Conservation (phyloP, 2,888 invertebrate species). For the Brachycybe producta region DNA sequence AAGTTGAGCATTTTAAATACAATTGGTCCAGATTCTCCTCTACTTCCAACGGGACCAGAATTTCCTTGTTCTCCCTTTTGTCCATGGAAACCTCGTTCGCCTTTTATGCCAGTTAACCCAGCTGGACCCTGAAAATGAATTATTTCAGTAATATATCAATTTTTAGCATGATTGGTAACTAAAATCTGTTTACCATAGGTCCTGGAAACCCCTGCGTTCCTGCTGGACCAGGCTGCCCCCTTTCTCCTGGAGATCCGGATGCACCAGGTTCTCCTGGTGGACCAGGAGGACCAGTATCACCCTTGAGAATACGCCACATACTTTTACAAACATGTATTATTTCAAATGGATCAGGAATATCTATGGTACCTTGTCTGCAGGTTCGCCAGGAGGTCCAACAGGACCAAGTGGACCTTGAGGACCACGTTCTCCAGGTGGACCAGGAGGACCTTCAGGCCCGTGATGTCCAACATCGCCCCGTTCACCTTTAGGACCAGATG, state of each 20-base stretch:
- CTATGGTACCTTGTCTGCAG: slow-evolving; percentile 47
- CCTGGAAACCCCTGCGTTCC: slow-evolving; percentile 49
- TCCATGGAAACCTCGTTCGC: slow-evolving; percentile 56
- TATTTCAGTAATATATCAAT: not conserved
- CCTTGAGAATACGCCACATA: slow-evolving; percentile 28
- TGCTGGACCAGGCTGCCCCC: slow-evolving; percentile 56
- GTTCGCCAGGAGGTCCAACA: slow-evolving; percentile 63
- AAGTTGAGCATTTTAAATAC: too few species aligned
- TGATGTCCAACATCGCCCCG: slow-evolving; percentile 51
- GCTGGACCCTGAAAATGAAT: slow-evolving; percentile 40
- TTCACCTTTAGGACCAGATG: slow-evolving; percentile 60
- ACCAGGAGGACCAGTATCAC: slow-evolving; percentile 60
- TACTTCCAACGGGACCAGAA: slow-evolving; percentile 44
- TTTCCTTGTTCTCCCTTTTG: slow-evolving; percentile 61
- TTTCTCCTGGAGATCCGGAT: slow-evolving; percentile 57
- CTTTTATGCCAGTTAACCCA: slow-evolving; percentile 57
- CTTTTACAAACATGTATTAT: not conserved
- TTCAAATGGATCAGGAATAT: not conserved
- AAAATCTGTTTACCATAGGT: slow-evolving; percentile 34
- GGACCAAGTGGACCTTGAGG: slow-evolving; percentile 61
- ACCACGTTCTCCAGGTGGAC: slow-evolving; percentile 58
- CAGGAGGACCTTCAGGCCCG: slow-evolving; percentile 65
- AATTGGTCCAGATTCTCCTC: slow-evolving; percentile 18
- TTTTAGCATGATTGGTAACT: not conserved
- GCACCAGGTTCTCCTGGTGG: slow-evolving; percentile 56